Conservation (phyloP, 2,113 vertebrate species). For the Grammomys surdaster region DNA sequence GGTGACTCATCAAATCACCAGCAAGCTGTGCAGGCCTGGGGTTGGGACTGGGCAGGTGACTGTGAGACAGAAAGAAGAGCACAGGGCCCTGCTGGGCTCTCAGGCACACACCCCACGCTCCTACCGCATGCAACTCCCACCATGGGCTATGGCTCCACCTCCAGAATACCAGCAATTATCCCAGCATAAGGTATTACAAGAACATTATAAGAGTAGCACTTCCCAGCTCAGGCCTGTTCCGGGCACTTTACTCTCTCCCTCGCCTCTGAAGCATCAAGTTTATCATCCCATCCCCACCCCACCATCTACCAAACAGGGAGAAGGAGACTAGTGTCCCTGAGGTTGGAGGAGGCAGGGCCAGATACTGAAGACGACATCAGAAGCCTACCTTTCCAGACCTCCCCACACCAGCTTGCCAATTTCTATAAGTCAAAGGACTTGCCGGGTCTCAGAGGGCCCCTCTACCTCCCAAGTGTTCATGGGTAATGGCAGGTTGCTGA, state of each 20-base stretch:
- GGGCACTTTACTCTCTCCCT: background rate
- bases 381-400: fast-evolving
- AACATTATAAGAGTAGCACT: background rate
- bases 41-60: conserved; percentile 63
- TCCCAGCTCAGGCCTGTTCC: background rate
- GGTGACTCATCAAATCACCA: conserved; percentile 76
- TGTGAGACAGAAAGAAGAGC: conserved; percentile 18
- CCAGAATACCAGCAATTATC: background rate
- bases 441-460: background rate
- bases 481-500: fast-evolving
- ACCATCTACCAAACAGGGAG: background rate
- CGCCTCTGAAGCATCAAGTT: background rate
- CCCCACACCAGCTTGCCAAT: background rate
- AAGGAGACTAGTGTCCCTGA: fast-evolving
- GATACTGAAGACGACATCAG: background rate
- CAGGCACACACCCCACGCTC: background rate
- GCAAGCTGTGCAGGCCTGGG: conserved; percentile 50
- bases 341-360: background rate
- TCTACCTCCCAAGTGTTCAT: background rate
- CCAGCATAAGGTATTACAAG: background rate
- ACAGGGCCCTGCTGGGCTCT: background rate
- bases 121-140: conserved; percentile 20
- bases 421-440: background rate
- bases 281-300: background rate
- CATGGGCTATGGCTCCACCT: background rate